These are phyloP conservation scores for Recurvirostra avosetta DNA, from an alignment of 2,113 vertebrate species.

Conservation along the genomic window DNA sequence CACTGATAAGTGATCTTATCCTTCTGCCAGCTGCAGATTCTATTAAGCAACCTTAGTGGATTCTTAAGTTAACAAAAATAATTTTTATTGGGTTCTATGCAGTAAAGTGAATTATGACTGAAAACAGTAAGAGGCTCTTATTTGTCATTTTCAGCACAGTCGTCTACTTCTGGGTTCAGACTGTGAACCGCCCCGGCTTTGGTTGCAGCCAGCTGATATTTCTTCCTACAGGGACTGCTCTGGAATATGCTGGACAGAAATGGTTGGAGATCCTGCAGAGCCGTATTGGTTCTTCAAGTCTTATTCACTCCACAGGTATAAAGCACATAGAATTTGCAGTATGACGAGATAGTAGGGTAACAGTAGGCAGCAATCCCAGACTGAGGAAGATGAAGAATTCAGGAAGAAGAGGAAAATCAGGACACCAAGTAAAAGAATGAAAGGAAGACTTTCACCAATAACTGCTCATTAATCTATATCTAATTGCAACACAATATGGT, in stretches of 20 bases:
- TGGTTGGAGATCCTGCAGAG: not conserved
- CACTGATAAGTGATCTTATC: not conserved
- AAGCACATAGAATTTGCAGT: not conserved
- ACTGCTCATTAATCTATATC: not conserved
- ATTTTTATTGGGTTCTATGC: not conserved
- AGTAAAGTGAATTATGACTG: not conserved
- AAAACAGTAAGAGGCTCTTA: not conserved
- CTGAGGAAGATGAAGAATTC: not conserved
- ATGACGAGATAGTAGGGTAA: not conserved
- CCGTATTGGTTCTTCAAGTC: not conserved
- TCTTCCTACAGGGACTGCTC: not conserved
- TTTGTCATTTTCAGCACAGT: not conserved
- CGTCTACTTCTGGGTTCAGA: not conserved
- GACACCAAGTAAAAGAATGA: not conserved
- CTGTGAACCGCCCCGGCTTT: not conserved
- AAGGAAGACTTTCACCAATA: not conserved
- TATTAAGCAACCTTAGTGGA: not conserved
- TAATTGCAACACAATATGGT: not conserved
- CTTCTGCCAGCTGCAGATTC: not conserved
- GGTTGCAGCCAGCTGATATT: not conserved
- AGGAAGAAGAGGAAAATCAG: not conserved
- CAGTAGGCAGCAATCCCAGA: not conserved
- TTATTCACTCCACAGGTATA: not conserved
- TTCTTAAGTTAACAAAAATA: not conserved
- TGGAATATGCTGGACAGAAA: not conserved